Conservation (phyloP, 1,140 invertebrate species). For the Liolophura sinensis region DNA sequence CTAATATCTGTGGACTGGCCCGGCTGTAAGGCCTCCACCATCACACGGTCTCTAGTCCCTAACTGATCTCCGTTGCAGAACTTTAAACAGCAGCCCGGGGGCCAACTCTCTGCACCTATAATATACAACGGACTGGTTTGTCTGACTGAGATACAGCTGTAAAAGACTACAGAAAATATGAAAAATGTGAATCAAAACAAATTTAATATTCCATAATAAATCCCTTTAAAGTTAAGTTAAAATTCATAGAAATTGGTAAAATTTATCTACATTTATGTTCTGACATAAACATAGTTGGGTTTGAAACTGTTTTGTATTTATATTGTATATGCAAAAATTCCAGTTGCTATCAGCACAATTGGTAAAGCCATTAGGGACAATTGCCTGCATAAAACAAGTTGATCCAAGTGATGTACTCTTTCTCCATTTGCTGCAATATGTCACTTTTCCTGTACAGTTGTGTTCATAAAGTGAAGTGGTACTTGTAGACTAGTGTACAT, state of each 20-base stretch:
- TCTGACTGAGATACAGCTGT: background rate
- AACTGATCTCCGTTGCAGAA: constrained; percentile 68
- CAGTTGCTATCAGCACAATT: too few relatives aligned
- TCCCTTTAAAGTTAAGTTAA: too few relatives aligned
- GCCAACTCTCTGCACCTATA: constrained; percentile 72
- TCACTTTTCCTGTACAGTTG: too few relatives aligned
- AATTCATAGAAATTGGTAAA: background rate
- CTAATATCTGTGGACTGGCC: constrained; percentile 70
- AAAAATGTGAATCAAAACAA: background rate
- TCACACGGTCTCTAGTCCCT: constrained; percentile 64
- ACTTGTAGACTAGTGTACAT: too few relatives aligned
- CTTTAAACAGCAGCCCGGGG: constrained; percentile 73
- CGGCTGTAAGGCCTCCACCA: constrained; percentile 69
- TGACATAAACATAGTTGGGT: constrained; percentile 15
- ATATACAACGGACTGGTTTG: constrained; percentile 8
- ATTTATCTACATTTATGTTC: background rate
- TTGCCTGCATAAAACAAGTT: too few relatives aligned
- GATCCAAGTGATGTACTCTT: too few relatives aligned
- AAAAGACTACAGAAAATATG: background rate
- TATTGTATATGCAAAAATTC: too few relatives aligned
- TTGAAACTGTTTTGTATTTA: background rate
- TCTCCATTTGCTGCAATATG: too few relatives aligned
- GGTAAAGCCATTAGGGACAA: too few relatives aligned
- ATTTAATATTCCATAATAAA: too few relatives aligned
- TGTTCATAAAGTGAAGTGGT: too few relatives aligned